Conservation (phyloP, 2,888 invertebrate species). For the Ennomos quercinarius region DNA sequence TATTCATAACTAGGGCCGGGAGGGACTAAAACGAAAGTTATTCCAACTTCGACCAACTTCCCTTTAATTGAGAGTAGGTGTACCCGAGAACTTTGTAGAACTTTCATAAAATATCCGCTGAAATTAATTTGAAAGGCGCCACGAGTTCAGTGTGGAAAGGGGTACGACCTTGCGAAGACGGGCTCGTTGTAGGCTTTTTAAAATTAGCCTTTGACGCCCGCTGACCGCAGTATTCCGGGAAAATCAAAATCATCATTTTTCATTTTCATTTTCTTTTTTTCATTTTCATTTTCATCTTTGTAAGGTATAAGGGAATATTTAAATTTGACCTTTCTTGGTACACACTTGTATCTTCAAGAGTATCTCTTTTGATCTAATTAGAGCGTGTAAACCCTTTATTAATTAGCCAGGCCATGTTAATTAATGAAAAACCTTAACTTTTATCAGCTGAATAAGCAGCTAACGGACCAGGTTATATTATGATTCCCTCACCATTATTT, state of each 20-base stretch:
- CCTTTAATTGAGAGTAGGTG: conserved; percentile 41
- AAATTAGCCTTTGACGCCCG: conserved; percentile 21
- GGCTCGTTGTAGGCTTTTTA: conserved; percentile 2
- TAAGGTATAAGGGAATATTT: too few relatives aligned
- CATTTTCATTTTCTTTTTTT: too few relatives aligned
- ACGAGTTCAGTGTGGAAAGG: conserved; percentile 18
- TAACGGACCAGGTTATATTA: conserved; percentile 12
- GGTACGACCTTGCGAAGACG: conserved; percentile 14
- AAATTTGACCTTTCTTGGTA: too few relatives aligned
- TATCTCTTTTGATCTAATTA: too few relatives aligned
- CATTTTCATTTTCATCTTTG: too few relatives aligned
- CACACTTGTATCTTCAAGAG: too few relatives aligned
- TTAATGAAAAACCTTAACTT: conserved; percentile 17
- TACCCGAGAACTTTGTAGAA: conserved; percentile 27
- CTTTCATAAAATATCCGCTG: conserved; percentile 34
- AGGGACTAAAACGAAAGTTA: conserved; percentile 41
- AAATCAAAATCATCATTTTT: too few relatives aligned
- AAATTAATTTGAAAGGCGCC: conserved; percentile 38
- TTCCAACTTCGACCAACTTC: conserved; percentile 33
- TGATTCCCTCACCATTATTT: conserved; percentile 42
- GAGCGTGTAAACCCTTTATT: conserved; percentile 10
- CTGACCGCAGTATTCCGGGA: conserved; percentile 5
- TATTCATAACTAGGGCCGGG: conserved; percentile 36
- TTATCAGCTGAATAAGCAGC: conserved; percentile 14
- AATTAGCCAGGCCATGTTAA: conserved; percentile 22